Evolutionary conservation across 2,797 vertebrate genomes (phyloP).

Genomic region (Balearica regulorum): DNA sequence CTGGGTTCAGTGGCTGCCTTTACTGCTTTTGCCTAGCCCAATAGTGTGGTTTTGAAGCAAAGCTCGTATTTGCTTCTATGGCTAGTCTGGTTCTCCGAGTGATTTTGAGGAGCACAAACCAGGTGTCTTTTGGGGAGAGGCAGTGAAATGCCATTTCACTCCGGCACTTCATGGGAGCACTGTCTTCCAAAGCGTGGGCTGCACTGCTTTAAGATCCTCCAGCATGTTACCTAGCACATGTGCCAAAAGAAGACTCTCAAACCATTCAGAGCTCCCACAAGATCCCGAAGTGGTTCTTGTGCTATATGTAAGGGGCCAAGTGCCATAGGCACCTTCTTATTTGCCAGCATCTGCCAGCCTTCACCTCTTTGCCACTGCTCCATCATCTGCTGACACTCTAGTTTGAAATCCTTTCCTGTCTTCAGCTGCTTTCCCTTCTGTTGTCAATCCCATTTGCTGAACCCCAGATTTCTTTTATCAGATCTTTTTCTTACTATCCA

Average conservation of each 20-base stretch:
- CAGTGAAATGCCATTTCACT: neutral
- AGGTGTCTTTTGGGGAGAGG: neutral
- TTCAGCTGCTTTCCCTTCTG: constrained; percentile 26
- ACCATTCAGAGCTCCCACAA: neutral
- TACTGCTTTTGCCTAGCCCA: neutral
- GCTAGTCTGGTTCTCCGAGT: neutral
- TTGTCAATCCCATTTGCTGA: neutral
- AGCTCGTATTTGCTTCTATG: neutral
- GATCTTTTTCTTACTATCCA: neutral
- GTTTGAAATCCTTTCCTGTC: neutral
- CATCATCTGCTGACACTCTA: neutral
- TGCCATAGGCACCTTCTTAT: neutral
- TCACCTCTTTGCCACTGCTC: neutral
- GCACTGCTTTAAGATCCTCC: neutral
- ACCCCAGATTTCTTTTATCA: neutral
- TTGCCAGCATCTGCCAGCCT: neutral
- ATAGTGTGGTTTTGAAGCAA: neutral
- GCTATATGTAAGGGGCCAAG: neutral
- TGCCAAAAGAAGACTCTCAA: neutral
- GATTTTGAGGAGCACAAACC: neutral
- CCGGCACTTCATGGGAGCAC: neutral
- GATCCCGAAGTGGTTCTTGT: neutral
- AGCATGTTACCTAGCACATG: neutral
- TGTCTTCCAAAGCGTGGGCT: neutral
- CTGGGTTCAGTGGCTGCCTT: neutral